phyloP scores from a whole-genome alignment of 2,888 invertebrate genomes.

The Daptonema setosum region DNA sequence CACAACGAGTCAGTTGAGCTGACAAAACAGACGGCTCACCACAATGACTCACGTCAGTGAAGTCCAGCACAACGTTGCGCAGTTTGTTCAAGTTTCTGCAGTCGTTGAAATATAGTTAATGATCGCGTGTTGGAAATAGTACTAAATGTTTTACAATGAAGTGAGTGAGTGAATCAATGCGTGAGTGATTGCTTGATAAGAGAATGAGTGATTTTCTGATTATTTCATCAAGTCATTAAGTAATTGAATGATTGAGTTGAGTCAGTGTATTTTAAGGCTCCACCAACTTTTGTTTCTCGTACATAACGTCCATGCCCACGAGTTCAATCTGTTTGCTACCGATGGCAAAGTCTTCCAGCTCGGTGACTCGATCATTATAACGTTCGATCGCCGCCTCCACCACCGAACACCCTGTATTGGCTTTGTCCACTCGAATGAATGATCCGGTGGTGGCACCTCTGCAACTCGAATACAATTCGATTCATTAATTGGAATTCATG shows the following conservation, averaged over 20 bases:
- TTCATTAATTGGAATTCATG: neutral
- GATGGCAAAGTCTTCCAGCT: neutral
- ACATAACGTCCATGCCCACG: neutral
- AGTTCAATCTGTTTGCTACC: neutral
- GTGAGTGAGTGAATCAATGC: neutral
- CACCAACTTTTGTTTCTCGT: neutral
- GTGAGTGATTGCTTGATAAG: too few relatives aligned
- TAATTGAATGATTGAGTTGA: neutral
- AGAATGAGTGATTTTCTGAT: too few relatives aligned
- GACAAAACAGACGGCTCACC: neutral
- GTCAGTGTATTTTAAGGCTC: neutral
- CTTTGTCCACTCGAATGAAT: neutral
- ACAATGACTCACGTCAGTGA: neutral
- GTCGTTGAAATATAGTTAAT: neutral
- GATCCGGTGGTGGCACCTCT: neutral
- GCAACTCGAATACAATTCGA: neutral
- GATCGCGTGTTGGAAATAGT: neutral
- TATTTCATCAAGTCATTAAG: too few relatives aligned
- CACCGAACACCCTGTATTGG: neutral
- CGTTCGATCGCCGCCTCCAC: neutral
- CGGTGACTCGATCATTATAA: neutral
- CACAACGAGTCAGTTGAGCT: neutral
- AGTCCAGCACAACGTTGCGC: neutral
- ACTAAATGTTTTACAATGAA: too few relatives aligned
- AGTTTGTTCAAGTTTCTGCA: neutral